Evolutionary conservation across 2,113 vertebrate genomes (phyloP), one percentile per base, ranked within the genome.

Genomic region (Girardinichthys multiradiatus): DNA sequence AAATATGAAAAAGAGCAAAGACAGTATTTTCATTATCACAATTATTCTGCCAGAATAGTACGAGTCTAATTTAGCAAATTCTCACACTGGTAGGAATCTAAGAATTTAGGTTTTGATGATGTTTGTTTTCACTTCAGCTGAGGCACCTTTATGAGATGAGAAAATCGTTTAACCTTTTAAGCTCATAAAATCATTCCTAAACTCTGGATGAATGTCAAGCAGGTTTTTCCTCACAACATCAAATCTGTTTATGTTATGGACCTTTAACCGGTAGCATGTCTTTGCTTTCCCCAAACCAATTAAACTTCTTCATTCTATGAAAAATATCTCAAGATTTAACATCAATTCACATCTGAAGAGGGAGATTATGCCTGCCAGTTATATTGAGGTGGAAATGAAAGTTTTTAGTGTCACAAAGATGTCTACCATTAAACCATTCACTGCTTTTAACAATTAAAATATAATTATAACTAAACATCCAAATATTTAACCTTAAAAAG

Each of bases 81-180:
- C 30, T 35, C 0, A 1, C 39, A 1, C 10, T 1, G 24, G 45
- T 28, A 64, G n/a, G 69, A 71, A 85, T 81, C 71, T 76, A 69
- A 68, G 67, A 79, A 75, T 51, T 78, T 31, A 51, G 9, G 33
- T 77, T 72, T 39, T 35, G 59, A 77, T 75, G 51, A 71, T 70
- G 70, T 71, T 85, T 71, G 54, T 75, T 64, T 77, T 66, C 58
- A 67, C 59, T 64, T 68, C 19, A 64, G 63, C 42, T 28, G 14
- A 82, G 48, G 19, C 14, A 45, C 9, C 15, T 1, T 64, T 67
- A 17, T 59, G 13, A 65, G 78, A 75, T 30, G 31, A 57, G 70
- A 75, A 73, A 67, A 84, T n/a, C 3, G 28, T 42, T 24, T 0
- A 17, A 62, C 61, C 39, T 67, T 31, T n/a, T 12, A 61, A 68